Base-by-base conservation (phyloP, 2,797 vertebrate genomes). In the Bufotes viridis region DNA sequence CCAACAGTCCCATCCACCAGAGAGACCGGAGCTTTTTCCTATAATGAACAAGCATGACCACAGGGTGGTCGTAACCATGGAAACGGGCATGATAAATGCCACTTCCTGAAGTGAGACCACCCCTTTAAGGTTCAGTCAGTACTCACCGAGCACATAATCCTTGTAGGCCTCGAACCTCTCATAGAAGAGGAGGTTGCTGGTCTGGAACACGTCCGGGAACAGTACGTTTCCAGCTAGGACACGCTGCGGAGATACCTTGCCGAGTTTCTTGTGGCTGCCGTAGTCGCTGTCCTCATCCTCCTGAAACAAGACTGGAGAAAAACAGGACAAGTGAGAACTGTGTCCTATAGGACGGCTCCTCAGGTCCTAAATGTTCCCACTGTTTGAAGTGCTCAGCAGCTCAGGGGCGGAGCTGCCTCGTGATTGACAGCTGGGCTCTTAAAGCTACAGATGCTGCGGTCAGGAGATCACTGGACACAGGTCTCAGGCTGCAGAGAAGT, bases 91-190 rank as follows among this genome's bases (percentile, higher is more conserved):
- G 42, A 42, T 42, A 3, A 42, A 42, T 7, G 42, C 42, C 42
- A 42, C 42, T 42, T 42, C 0, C 42, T 42, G 42, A 42, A 42
- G 42, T 42, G 42, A 42, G 6, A 42, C 42, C 0, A 6, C 42
- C 42, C 42, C 42, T 42, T 42, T 42, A 42, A 42, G 42, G 2
- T 34, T 0, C 72, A 51, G 29, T 74, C 82, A 7, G 55, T 87
- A 11, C 94, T 93, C 94, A 98, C 98, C 97, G 1, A 99, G 94
- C 90, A 99, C 96, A 90, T 98, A 99, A 93, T 99, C 98, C 91
- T 99, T 98, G 90, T 98, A 99, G 0, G 95, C 95, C 83, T 96
- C 96, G 92, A 99, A 99, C 69, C 98, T 92, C 90, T 99, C 98
- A 0, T 98, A 99, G 92, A 97, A 97, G 53, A 98, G 92, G 81